These are phyloP conservation scores for Eristalis intricaria DNA, from an alignment of 2,888 invertebrate genomes.

Conservation along the genomic window DNA sequence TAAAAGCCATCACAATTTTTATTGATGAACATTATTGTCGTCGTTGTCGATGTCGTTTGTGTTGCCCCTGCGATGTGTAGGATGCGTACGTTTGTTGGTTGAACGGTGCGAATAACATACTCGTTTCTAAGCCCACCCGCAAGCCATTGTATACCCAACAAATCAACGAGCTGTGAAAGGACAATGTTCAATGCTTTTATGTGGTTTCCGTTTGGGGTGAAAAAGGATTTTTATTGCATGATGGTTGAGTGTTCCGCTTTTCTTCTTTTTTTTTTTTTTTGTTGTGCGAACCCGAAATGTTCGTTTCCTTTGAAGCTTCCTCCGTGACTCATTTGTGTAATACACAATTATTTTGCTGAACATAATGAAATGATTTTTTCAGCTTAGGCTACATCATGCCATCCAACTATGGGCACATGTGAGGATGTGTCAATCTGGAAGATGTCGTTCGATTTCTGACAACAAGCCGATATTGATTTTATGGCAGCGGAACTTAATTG, in stretches of 20 bases:
- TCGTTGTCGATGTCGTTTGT: slow-evolving; percentile 30
- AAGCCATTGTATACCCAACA: slow-evolving; percentile 42
- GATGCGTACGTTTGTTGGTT: slow-evolving; percentile 15
- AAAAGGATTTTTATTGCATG: slow-evolving; percentile 58
- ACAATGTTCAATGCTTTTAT: slow-evolving; percentile 70
- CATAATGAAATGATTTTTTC: slow-evolving; percentile 14
- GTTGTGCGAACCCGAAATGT: slow-evolving; percentile 5
- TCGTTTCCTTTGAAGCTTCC: neutral
- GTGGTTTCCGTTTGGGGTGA: slow-evolving; percentile 60
- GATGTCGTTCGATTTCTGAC: neutral
- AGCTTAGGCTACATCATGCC: slow-evolving; percentile 1
- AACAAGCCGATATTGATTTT: neutral
- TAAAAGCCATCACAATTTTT: slow-evolving; percentile 55
- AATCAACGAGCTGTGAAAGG: slow-evolving; percentile 70
- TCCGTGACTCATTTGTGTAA: slow-evolving; percentile 5
- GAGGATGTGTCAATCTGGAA: neutral
- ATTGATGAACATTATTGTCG: slow-evolving; percentile 64
- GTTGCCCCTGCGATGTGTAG: neutral
- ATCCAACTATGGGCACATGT: neutral
- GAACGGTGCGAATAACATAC: slow-evolving; percentile 49
- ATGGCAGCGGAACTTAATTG: neutral
- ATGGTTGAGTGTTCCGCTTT: slow-evolving; percentile 52
- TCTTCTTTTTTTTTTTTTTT: too few relatives aligned
- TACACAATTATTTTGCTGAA: slow-evolving; percentile 34
- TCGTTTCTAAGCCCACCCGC: slow-evolving; percentile 35